A percentile compares a stretch with the other conserved stretches of the same genome.
Evolutionary conservation across 2,113 vertebrate genomes (phyloP).

Genomic region (Rhea pennata): DNA sequence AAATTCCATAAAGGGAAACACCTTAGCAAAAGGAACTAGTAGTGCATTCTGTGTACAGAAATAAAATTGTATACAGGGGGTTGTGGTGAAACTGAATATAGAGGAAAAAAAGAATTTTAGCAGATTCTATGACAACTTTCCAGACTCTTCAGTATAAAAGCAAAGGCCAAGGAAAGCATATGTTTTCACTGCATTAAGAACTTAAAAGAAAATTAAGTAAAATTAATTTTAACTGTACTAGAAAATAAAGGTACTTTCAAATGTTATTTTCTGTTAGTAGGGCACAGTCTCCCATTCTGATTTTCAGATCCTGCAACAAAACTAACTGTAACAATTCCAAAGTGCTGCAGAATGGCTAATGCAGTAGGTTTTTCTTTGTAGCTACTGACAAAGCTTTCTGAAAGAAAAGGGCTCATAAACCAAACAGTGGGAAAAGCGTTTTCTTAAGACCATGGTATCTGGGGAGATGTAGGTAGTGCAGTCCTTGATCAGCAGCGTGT

Average conservation of each 20-base stretch:
- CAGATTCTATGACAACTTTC: rapidly evolving
- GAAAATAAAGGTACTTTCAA: background rate
- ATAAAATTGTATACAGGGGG: background rate
- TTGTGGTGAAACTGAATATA: background rate
- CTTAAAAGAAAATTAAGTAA: background rate
- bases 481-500: background rate
- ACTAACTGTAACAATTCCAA: background rate
- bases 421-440: background rate
- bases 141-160: background rate
- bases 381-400: background rate
- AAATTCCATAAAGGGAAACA: background rate
- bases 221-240: background rate
- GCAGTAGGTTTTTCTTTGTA: background rate
- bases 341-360: background rate
- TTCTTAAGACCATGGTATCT: background rate
- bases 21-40: background rate
- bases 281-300: background rate
- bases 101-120: background rate
- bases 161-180: background rate
- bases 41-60: background rate
- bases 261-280: background rate
- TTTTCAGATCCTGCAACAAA: background rate
- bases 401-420: background rate
- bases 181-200: background rate
- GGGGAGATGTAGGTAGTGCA: rapidly evolving